Percentiles rank a stretch among this genome's conserved stretches.
Conservation (phyloP, 1,140 invertebrate genomes). For the Vanessa tameamea region DNA sequence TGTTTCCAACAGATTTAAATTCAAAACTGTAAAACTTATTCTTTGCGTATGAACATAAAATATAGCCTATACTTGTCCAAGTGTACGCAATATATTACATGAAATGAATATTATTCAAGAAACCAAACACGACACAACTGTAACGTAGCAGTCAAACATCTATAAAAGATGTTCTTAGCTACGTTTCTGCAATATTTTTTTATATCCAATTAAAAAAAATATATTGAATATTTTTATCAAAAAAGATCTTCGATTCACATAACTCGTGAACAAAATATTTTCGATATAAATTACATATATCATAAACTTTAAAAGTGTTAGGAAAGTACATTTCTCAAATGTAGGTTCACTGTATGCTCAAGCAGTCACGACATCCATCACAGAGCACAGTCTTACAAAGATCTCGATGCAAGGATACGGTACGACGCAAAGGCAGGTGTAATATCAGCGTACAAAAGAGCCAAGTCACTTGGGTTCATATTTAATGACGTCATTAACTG, state of each 20-base stretch:
- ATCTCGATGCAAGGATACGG: slow-evolving; percentile 33
- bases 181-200: background rate
- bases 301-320: background rate
- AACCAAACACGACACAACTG: slow-evolving; percentile 28
- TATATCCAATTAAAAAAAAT: background rate
- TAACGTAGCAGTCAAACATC: slow-evolving; percentile 15
- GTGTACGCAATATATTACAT: slow-evolving; percentile 25
- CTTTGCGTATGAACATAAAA: background rate
- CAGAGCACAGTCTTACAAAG: slow-evolving; percentile 21
- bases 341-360: slow-evolving; percentile 10
- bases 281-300: background rate
- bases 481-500: slow-evolving; percentile 78
- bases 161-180: slow-evolving; percentile 16
- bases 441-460: slow-evolving; percentile 53
- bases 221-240: background rate
- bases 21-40: too few relatives aligned
- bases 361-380: slow-evolving; percentile 15
- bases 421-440: slow-evolving; percentile 33
- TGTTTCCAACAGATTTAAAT: too few relatives aligned
- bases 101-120: slow-evolving; percentile 33
- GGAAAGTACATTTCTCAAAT: background rate
- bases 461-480: slow-evolving; percentile 55
- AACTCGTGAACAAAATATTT: background rate
- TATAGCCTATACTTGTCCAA: slow-evolving; percentile 35
- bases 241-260: too few relatives aligned